phyloP scores from a whole-genome alignment of 2,888 invertebrate genomes.

The Cryptus viduatorius region DNA sequence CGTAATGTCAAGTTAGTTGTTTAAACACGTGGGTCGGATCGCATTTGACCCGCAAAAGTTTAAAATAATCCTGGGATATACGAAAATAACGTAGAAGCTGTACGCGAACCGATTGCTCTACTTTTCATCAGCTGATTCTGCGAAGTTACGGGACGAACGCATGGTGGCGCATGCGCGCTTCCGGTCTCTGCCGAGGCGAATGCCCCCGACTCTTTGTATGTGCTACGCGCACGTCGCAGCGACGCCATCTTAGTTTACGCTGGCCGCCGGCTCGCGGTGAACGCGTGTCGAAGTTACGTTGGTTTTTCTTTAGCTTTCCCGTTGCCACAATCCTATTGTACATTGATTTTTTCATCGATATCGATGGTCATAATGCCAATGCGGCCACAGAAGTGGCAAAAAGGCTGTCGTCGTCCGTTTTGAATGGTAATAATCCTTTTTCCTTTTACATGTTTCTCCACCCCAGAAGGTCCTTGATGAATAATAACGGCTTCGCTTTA shows the following conservation, averaged over 20 bases:
- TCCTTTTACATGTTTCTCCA: conserved; percentile 4
- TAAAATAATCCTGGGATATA: conserved; percentile 28
- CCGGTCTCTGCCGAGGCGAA: neutral
- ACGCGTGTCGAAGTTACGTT: neutral
- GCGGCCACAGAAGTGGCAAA: neutral
- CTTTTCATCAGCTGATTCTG: conserved; percentile 1
- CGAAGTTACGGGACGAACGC: neutral
- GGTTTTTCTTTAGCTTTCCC: neutral
- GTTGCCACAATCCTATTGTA: neutral
- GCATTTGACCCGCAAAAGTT: conserved; percentile 12
- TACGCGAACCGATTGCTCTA: neutral
- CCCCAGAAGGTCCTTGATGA: neutral
- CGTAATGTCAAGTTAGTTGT: conserved; percentile 42
- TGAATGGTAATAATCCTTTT: neutral
- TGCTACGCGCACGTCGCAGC: neutral
- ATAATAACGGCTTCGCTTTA: neutral
- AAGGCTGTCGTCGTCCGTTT: neutral
- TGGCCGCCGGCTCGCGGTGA: neutral
- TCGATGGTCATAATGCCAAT: neutral
- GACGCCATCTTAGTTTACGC: neutral
- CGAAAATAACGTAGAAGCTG: conserved; percentile 1
- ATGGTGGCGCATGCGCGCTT: conserved; percentile 1
- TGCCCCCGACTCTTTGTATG: too few relatives aligned
- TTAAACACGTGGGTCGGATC: conserved; percentile 42
- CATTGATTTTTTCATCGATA: neutral